Conservation (phyloP, 2,797 vertebrate species). For the Gadopsis marmoratus region DNA sequence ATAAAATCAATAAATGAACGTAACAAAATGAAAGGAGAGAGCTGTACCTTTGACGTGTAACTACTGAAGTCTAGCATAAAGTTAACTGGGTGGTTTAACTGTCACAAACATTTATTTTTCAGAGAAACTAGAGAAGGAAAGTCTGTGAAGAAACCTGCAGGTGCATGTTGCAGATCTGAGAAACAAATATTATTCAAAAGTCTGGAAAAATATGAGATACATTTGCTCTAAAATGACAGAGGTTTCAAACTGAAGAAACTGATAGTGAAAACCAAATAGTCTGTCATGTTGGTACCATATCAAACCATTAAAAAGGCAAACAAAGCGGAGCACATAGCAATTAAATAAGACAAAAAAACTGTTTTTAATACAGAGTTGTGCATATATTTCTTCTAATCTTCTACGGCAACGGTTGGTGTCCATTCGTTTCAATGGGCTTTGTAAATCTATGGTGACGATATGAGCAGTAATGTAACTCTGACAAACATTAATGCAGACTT, state of each 20-base stretch:
- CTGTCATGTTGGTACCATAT: background rate
- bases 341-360: background rate
- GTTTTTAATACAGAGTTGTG: background rate
- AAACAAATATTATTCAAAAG: background rate
- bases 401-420: background rate
- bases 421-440: background rate
- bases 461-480: background rate
- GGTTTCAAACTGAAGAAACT: no score
- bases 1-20: no score
- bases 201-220: background rate
- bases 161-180: background rate
- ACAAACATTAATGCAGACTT: background rate
- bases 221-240: background rate
- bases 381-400: background rate
- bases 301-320: background rate
- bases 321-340: background rate
- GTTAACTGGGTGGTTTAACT: background rate
- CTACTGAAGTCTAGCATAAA: background rate
- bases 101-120: background rate
- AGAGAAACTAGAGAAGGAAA: background rate
- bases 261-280: background rate
- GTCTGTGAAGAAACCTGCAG: background rate
- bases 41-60: background rate
- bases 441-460: background rate
- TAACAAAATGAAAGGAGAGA: background rate